These are phyloP conservation scores for Heterodera carotae DNA, from an alignment of 1,140 invertebrate species.

Conservation along the genomic window DNA sequence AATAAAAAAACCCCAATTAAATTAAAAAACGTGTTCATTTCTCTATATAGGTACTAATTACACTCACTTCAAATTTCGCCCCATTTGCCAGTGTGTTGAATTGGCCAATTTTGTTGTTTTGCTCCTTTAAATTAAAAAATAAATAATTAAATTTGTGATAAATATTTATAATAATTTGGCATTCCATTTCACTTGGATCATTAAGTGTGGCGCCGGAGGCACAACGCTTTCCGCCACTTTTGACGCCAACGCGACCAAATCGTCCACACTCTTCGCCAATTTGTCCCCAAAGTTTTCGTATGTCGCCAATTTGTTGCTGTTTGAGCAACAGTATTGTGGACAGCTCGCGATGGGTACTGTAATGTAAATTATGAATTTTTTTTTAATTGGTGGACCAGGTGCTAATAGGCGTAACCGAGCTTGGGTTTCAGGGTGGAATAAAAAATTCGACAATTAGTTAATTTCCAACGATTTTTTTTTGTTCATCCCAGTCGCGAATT, in stretches of 20 bases:
- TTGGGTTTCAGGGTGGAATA: too few relatives aligned
- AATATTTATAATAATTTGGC: neutral
- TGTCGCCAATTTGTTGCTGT: neutral
- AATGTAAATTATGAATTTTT: neutral
- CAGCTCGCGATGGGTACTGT: neutral
- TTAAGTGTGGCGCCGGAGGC: slow-evolving; percentile 1
- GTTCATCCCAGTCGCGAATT: too few relatives aligned
- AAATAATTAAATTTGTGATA: neutral
- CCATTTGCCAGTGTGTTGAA: slow-evolving; percentile 32
- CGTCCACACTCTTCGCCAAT: neutral
- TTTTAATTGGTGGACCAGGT: too few relatives aligned
- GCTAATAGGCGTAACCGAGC: too few relatives aligned
- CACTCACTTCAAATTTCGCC: slow-evolving; percentile 28
- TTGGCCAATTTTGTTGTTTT: neutral
- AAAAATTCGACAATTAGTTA: too few relatives aligned
- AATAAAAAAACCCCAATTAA: too few relatives aligned
- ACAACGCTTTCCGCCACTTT: slow-evolving; percentile 6
- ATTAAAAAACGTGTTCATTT: too few relatives aligned
- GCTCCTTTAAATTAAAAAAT: neutral
- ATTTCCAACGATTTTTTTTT: too few relatives aligned
- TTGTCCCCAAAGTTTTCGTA: slow-evolving; percentile 5
- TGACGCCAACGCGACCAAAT: slow-evolving; percentile 1
- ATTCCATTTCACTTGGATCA: neutral
- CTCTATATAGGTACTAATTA: too few relatives aligned
- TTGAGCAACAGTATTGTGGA: neutral